Evolutionary conservation across 1,140 invertebrate genomes (phyloP).

Genomic region (Bombus picipes): DNA sequence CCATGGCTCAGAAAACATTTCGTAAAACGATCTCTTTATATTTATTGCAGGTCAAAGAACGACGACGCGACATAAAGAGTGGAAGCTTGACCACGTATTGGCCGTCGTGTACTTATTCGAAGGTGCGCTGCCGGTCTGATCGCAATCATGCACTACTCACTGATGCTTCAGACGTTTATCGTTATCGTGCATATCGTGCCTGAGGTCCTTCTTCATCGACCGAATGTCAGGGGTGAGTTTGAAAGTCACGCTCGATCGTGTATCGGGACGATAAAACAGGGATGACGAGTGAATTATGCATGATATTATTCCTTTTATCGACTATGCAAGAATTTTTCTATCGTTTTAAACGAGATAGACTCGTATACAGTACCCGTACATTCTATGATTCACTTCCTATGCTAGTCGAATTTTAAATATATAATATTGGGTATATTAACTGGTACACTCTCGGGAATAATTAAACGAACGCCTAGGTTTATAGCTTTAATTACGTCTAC

Average conservation of each 20-base stretch:
- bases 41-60: conserved; percentile 9
- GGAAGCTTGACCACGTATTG: background rate
- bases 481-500: background rate
- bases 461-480: background rate
- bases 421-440: background rate
- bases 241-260: background rate
- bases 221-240: conserved; percentile 63
- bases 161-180: conserved; percentile 64
- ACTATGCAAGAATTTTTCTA: too few species aligned
- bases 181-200: conserved; percentile 49
- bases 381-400: background rate
- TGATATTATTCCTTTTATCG: background rate
- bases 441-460: background rate
- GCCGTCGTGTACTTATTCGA: conserved; percentile 23
- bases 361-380: too few species aligned
- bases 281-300: background rate
- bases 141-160: conserved; percentile 60
- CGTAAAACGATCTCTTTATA: background rate
- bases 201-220: conserved; percentile 38
- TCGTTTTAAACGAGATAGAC: too few species aligned
- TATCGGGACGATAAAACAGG: background rate
- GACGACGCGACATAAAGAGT: conserved; percentile 13
- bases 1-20: background rate
- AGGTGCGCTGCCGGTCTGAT: conserved; percentile 38
- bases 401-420: background rate